phyloP scores from a whole-genome alignment of 2,888 invertebrate species.

The Sarcophaga variegata region DNA sequence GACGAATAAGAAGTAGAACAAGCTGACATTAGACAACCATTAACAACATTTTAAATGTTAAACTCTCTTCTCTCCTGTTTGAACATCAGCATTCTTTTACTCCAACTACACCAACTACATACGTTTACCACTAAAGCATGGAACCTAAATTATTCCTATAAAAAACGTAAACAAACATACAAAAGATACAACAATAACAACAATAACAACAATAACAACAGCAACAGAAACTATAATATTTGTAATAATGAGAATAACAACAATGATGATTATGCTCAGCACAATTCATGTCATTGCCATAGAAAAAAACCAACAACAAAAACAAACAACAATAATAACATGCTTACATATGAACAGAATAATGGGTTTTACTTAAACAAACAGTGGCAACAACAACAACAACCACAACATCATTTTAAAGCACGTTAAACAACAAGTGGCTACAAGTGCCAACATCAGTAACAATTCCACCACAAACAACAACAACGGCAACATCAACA shows the following conservation, averaged over 20 bases:
- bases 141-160: too few relatives aligned
- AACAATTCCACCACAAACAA: slow-evolving; percentile 54
- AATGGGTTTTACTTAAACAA: slow-evolving; percentile 39
- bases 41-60: too few relatives aligned
- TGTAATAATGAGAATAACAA: slow-evolving; percentile 7
- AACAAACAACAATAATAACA: slow-evolving; percentile 52
- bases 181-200: neutral
- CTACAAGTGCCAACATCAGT: slow-evolving; percentile 64
- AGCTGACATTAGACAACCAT: neutral
- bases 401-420: slow-evolving; percentile 36
- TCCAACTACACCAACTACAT: too few relatives aligned
- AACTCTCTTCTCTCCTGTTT: too few relatives aligned
- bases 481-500: slow-evolving; percentile 10
- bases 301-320: slow-evolving; percentile 20
- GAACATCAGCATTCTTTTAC: too few relatives aligned
- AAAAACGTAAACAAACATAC: too few relatives aligned
- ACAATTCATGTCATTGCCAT: slow-evolving; percentile 62
- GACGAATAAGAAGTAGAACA: slow-evolving; percentile 3
- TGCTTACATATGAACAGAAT: slow-evolving; percentile 49
- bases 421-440: slow-evolving; percentile 63
- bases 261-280: slow-evolving; percentile 30
- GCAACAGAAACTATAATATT: neutral
- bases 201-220: neutral
- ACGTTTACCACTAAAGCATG: too few relatives aligned
- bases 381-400: slow-evolving; percentile 36